phyloP scores from a whole-genome alignment of 2,797 vertebrate genomes.

The Coilia nasus region DNA sequence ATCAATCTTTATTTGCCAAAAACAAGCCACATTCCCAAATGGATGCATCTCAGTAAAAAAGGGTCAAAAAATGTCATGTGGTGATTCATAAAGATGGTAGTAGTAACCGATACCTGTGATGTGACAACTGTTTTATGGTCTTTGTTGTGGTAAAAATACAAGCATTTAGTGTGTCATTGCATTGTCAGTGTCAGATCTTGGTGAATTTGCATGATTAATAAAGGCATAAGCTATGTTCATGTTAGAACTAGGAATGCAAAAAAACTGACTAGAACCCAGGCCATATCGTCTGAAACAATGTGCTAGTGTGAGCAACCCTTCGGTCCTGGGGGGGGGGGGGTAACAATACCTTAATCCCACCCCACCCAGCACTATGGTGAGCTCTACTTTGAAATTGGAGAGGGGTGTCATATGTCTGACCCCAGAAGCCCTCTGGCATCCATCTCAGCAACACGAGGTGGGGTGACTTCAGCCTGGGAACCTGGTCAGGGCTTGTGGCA shows the following conservation, averaged over 20 bases:
- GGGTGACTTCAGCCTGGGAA: neutral
- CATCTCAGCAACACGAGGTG: neutral
- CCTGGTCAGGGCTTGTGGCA: neutral
- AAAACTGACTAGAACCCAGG: neutral
- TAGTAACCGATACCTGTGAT: too few relatives aligned
- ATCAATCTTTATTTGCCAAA: neutral
- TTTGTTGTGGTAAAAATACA: too few relatives aligned
- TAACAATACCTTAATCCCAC: slow-evolving; percentile 6
- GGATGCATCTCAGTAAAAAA: neutral
- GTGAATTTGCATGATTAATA: too few relatives aligned
- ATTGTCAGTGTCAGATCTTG: too few relatives aligned
- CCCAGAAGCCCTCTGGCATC: slow-evolving; percentile 16
- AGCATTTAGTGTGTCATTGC: too few relatives aligned
- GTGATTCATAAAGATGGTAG: too few relatives aligned
- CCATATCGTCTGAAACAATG: neutral
- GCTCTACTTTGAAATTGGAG: slow-evolving; percentile 16
- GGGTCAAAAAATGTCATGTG: neutral
- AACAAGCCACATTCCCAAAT: neutral
- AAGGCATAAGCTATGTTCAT: too few relatives aligned
- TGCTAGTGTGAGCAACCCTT: slow-evolving; percentile 14
- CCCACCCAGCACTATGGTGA: slow-evolving; percentile 13
- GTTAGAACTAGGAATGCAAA: neutral
- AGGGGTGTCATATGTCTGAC: neutral
- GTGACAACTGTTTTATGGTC: too few relatives aligned
- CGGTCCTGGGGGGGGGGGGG: slow-evolving; percentile 43